Evolutionary conservation across 2,797 vertebrate genomes (phyloP).

Genomic region (Arnoldichthys spilopterus): DNA sequence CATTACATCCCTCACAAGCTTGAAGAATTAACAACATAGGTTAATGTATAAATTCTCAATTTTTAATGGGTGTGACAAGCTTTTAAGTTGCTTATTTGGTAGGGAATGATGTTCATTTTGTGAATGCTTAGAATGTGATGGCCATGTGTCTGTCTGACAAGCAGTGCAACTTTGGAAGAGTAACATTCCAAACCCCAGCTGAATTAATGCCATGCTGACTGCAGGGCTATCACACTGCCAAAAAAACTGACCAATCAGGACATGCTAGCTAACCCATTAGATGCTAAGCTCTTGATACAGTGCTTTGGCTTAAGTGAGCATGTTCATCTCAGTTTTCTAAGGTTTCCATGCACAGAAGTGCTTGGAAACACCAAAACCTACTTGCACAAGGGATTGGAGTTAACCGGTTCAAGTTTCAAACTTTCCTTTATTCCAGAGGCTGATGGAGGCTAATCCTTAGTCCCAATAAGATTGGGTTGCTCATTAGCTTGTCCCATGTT

Average conservation of each 20-base stretch:
- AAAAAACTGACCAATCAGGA: neutral
- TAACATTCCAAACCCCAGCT: slow-evolving; percentile 18
- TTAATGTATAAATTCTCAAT: neutral
- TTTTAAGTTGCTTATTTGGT: neutral
- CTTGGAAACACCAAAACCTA: neutral
- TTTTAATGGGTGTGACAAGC: neutral
- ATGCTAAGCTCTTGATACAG: neutral
- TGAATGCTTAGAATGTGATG: slow-evolving; percentile 14
- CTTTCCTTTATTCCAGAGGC: neutral
- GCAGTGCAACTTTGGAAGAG: neutral
- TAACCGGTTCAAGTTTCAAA: neutral
- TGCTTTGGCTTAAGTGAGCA: neutral
- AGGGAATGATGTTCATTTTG: neutral
- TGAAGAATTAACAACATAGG: neutral
- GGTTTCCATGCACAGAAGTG: neutral
- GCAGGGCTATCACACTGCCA: neutral
- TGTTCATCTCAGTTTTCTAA: neutral
- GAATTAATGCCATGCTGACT: slow-evolving; percentile 10
- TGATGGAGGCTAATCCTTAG: neutral
- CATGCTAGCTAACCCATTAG: slow-evolving; percentile 12
- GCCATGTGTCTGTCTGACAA: neutral
- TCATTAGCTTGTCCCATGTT: neutral
- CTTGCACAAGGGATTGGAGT: neutral
- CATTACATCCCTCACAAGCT: neutral
- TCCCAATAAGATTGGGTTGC: neutral